phyloP scores from a whole-genome alignment of 2,888 invertebrate genomes.

The Hypselothyrea guttata region DNA sequence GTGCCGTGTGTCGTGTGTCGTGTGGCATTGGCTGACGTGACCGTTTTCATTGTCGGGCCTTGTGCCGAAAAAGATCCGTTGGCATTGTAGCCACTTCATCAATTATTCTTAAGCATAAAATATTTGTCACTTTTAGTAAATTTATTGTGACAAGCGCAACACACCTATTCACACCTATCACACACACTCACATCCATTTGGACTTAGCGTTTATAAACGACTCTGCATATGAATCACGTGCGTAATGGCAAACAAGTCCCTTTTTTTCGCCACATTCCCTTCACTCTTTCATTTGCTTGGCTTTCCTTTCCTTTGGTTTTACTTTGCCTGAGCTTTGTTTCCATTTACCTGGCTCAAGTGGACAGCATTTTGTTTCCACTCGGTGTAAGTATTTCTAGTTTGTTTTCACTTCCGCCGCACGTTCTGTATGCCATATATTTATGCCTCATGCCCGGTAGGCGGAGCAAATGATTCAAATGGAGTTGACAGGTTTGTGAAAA shows the following conservation, averaged over 20 bases:
- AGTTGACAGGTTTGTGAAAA: no score
- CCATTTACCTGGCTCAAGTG: slow-evolving; percentile 45
- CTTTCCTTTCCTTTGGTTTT: slow-evolving; percentile 3
- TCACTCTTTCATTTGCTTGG: no score
- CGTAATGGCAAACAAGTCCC: slow-evolving; percentile 63
- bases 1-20: slow-evolving; percentile 19
- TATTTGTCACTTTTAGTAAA: slow-evolving; percentile 79
- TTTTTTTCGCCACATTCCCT: slow-evolving; percentile 12
- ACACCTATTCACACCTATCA: slow-evolving; percentile 40
- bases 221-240: slow-evolving; percentile 74
- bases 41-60: slow-evolving; percentile 42
- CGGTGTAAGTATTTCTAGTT: slow-evolving; percentile 39
- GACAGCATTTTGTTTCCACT: slow-evolving; percentile 63
- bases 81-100: slow-evolving; percentile 73
- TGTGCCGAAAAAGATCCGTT: slow-evolving; percentile 7
- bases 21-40: slow-evolving; percentile 60
- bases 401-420: slow-evolving; percentile 63
- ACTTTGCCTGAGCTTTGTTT: not conserved
- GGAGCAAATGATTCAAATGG: no score
- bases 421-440: slow-evolving; percentile 57
- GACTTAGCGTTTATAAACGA: slow-evolving; percentile 52
- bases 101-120: slow-evolving; percentile 79
- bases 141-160: slow-evolving; percentile 74
- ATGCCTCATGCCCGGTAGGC: slow-evolving; percentile 12
- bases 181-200: slow-evolving; percentile 11